Conservation (phyloP, 2,888 invertebrate genomes). For the Papilio gigon region DNA sequence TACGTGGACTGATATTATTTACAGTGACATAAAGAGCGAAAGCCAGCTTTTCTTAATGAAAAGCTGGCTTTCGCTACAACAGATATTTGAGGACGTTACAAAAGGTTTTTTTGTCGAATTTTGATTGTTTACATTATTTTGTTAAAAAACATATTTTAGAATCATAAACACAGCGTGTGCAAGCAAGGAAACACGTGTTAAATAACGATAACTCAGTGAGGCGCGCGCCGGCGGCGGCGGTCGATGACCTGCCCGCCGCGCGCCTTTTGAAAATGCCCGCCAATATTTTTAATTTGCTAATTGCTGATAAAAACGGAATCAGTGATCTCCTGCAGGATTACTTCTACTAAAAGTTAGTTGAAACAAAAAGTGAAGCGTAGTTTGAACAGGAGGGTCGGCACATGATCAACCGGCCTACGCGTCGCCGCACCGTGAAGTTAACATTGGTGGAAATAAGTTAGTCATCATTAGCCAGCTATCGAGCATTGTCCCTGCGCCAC, state of each 20-base stretch:
- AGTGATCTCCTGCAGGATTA: background rate
- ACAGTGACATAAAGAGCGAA: background rate
- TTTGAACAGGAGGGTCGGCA: too few relatives aligned
- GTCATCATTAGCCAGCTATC: background rate
- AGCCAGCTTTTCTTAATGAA: background rate
- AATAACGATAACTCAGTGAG: slow-evolving; percentile 30
- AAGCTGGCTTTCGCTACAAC: too few relatives aligned
- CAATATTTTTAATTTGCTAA: background rate
- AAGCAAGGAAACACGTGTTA: slow-evolving; percentile 37
- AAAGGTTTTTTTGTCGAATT: background rate
- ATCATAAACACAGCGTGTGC: slow-evolving; percentile 31
- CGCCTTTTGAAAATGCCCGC: slow-evolving; percentile 31
- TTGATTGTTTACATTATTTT: slow-evolving; percentile 31
- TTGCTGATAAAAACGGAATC: slow-evolving; percentile 5
- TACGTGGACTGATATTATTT: background rate
- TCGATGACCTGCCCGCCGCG: slow-evolving; percentile 30
- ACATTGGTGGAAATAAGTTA: too few relatives aligned
- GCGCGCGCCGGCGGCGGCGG: slow-evolving; percentile 22
- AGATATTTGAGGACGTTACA: background rate
- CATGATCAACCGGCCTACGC: too few relatives aligned
- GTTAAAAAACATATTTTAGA: background rate
- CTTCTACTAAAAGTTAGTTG: background rate
- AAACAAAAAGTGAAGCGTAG: background rate
- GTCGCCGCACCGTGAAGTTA: too few relatives aligned
- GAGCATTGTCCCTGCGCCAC: background rate